Base-by-base conservation (phyloP, 2,888 invertebrate species). In the Lissonota sp. region DNA sequence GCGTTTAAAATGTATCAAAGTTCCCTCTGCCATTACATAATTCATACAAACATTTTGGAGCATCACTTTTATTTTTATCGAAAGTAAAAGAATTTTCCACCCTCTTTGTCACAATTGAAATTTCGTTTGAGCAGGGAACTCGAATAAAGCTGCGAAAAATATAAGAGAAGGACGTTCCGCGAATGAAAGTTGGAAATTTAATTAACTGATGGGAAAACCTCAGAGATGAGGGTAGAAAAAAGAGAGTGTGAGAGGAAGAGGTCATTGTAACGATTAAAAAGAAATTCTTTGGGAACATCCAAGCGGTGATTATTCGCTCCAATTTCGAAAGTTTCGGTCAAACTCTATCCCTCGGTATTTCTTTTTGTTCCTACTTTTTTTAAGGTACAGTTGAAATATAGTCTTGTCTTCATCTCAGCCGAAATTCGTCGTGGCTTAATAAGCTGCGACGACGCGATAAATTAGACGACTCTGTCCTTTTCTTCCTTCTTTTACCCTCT, bases 341-440 rank as follows among this genome's bases (percentile, higher is more conserved):
- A 64, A 73, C 73, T 64, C 37, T 16, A 14, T 46, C 12, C 12
- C 4, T 7, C 4, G 51, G 49, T 58, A 60, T 60, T 62, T 60
- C 26, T 26, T 26, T 26, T 26, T 26, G 26, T 26, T 26, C 26
- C 1, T 26, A 26, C 26, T 26, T 26, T 26, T n/a, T 26, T 26
- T 26, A 26, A 26, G 26, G 26, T 26, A 26, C 26, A 26, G 26
- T 26, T 26, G 26, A 26, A 26, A 26, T 2, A 26, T 26, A 42
- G 53, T 53, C 53, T 63, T 46, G 62, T 46, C 40, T 16, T 55
- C 42, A 40, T 40, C 62, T 16, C 42, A 14, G 44, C 63, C 46
- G 37, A 77, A 78, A 72, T 78, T 72, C 78, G 26, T 55, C 62
- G 62, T 44, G 53, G 53, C 72, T 72, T 78, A 16, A 62, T 55